These are phyloP conservation scores for Phataginus tetradactyla DNA, from an alignment of 2,797 vertebrate species.

Conservation along the genomic window DNA sequence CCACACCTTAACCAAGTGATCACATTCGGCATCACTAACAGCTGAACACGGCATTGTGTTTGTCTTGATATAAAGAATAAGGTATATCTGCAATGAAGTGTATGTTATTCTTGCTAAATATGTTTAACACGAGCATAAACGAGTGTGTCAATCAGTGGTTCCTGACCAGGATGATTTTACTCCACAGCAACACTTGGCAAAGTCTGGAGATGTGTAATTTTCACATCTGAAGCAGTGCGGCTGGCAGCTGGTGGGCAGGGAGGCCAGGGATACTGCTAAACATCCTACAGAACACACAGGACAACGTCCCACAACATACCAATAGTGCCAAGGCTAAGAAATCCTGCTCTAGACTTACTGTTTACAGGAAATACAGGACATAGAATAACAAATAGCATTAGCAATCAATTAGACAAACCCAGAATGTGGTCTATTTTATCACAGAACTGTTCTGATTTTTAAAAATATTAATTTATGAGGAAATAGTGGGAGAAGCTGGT, in stretches of 20 bases:
- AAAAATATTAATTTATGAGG: not conserved
- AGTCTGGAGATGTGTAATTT: not conserved
- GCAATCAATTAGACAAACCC: not conserved
- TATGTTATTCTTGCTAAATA: not conserved
- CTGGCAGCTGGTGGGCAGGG: not conserved
- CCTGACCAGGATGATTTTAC: not conserved
- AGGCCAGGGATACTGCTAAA: not conserved
- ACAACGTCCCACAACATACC: not conserved
- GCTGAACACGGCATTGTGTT: not conserved
- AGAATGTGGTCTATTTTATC: not conserved
- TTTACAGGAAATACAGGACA: not conserved
- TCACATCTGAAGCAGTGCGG: not conserved
- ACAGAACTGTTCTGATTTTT: not conserved
- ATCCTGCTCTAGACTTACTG: not conserved
- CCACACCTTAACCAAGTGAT: not conserved
- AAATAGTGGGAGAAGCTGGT: not conserved
- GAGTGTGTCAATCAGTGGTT: not conserved
- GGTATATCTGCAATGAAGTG: too few species aligned
- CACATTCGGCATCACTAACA: not conserved
- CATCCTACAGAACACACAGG: too few species aligned
- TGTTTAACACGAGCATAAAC: not conserved
- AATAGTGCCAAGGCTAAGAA: not conserved
- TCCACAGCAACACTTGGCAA: not conserved
- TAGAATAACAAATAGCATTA: not conserved
- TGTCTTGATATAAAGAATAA: not conserved